Evolutionary conservation across 2,113 vertebrate genomes (phyloP).

Genomic region (Tetrax tetrax): DNA sequence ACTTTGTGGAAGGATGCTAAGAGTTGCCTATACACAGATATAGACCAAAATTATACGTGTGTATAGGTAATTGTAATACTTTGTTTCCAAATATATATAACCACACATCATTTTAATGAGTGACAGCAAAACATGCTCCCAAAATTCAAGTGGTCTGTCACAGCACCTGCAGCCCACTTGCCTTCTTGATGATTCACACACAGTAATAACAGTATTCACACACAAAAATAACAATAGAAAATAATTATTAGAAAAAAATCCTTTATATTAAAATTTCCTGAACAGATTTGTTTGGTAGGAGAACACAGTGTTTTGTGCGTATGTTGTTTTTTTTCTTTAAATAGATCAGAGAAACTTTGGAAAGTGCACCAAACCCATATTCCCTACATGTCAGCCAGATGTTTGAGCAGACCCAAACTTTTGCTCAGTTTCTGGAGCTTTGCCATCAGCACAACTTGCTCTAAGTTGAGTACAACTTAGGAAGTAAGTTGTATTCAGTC

Average conservation of each 20-base stretch:
- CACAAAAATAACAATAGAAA: neutral
- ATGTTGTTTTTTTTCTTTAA: neutral
- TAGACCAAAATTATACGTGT: neutral
- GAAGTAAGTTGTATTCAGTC: neutral
- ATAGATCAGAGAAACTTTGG: neutral
- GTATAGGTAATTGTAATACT: neutral
- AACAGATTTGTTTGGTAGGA: neutral
- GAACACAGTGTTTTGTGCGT: neutral
- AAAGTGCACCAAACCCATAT: neutral
- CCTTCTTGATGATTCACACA: neutral
- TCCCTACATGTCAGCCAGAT: neutral
- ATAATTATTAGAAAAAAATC: accelerated
- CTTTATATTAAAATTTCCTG: neutral
- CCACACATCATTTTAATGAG: neutral
- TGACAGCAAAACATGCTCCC: neutral
- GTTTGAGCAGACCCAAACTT: neutral
- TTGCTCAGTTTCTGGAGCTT: neutral
- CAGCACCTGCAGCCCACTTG: neutral
- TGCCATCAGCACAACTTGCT: neutral
- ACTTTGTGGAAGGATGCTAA: neutral
- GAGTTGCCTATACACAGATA: neutral
- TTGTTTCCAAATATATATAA: neutral
- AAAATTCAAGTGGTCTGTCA: neutral
- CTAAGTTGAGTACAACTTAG: no score
- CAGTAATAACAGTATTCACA: neutral